Percentiles rank a stretch among this genome's conserved stretches.
phyloP scores from a whole-genome alignment of 2,113 vertebrate genomes.

The Ageneiosus marmoratus region DNA sequence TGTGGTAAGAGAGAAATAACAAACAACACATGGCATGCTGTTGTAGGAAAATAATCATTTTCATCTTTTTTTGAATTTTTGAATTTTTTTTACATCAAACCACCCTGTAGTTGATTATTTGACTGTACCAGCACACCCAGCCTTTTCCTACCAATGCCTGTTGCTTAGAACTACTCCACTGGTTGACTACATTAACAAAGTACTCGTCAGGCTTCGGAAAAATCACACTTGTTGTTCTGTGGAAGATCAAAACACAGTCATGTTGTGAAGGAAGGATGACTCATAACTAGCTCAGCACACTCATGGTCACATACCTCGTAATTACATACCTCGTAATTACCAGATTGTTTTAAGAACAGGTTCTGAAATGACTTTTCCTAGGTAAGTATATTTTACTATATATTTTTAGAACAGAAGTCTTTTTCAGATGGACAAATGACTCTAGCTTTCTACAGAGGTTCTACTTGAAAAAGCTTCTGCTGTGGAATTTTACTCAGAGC shows the following conservation, averaged over 20 bases:
- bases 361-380: not conserved
- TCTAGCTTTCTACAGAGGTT: not conserved
- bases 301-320: not conserved
- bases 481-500: not conserved
- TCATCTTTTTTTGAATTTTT: not conserved
- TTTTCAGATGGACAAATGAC: not conserved
- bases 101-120: not conserved
- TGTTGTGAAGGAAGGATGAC: slow-evolving; percentile 9
- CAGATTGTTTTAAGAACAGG: not conserved
- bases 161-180: not conserved
- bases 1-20: not conserved
- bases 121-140: not conserved
- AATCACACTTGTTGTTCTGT: slow-evolving; percentile 11
- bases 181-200: not conserved
- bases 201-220: slow-evolving; percentile 1
- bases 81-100: not conserved
- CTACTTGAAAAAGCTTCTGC: not conserved
- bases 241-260: not conserved
- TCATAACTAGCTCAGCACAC: slow-evolving; percentile 11
- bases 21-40: not conserved
- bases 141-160: not conserved
- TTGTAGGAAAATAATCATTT: not conserved
- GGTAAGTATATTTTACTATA: not conserved
- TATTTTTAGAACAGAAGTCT: not conserved
- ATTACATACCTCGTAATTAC: not conserved